Conservation (phyloP, 2,888 invertebrate species). For the Nezara viridula region DNA sequence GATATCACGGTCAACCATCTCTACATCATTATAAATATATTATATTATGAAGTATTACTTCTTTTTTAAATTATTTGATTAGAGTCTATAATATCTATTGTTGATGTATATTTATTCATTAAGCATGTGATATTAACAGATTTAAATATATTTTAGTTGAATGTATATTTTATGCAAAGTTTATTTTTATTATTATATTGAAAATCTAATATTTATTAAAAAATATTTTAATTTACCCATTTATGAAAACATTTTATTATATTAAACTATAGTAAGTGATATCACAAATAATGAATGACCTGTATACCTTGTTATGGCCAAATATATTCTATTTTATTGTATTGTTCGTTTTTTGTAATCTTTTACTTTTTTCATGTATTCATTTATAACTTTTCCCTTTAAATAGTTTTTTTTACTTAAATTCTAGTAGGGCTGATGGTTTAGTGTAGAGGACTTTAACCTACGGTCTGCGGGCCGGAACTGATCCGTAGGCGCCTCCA, state of each 20-base stretch:
- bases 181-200: slow-evolving; percentile 16
- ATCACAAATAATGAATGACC: neutral
- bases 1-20: too few relatives aligned
- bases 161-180: neutral
- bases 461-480: too few relatives aligned
- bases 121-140: neutral
- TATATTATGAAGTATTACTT: neutral
- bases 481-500: too few relatives aligned
- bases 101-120: slow-evolving; percentile 8
- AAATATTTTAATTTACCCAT: neutral
- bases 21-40: too few relatives aligned
- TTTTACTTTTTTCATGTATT: neutral
- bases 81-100: neutral
- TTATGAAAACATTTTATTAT: neutral
- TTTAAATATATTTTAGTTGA: neutral
- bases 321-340: slow-evolving; percentile 21
- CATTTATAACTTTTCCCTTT: neutral
- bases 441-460: too few relatives aligned
- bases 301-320: slow-evolving; percentile 1
- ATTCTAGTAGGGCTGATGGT: neutral
- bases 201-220: neutral
- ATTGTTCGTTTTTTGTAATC: neutral
- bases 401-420: neutral
- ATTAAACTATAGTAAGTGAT: neutral
- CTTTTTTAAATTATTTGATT: neutral